A percentile compares a stretch with the other conserved stretches of the same genome.
Conservation (phyloP, 2,113 vertebrate genomes). For the Leiothrix lutea region DNA sequence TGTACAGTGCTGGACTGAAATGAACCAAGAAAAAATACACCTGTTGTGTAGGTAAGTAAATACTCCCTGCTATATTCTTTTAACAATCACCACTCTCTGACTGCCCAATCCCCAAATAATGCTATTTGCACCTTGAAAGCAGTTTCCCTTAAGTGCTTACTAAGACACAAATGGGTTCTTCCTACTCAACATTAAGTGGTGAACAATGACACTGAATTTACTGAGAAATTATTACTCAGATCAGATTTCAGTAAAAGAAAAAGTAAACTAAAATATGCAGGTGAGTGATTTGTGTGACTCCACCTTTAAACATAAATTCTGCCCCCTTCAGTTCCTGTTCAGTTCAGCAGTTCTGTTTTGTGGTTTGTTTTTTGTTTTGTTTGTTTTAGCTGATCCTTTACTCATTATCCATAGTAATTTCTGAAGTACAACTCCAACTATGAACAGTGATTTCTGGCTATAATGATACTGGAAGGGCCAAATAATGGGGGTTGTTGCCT, state of each 20-base stretch:
- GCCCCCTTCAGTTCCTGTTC: not conserved
- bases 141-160: not conserved
- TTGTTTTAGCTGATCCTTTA: not conserved
- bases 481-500: not conserved
- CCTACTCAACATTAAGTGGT: not conserved
- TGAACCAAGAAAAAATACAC: not conserved
- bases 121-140: not conserved
- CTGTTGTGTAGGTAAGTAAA: not conserved
- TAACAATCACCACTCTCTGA: not conserved
- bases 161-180: not conserved
- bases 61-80: not conserved
- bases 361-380: not conserved
- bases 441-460: not conserved
- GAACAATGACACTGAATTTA: not conserved
- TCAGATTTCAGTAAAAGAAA: not conserved
- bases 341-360: too few species aligned
- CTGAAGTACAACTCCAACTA: not conserved
- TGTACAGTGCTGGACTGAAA: not conserved
- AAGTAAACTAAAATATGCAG: not conserved
- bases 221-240: not conserved
- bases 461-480: not conserved
- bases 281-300: not conserved
- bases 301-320: not conserved
- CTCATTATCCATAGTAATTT: not conserved
- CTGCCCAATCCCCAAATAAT: not conserved